Evolutionary conservation across 2,888 invertebrate species (phyloP).

Genomic region (Drosophila kambysellisi): DNA sequence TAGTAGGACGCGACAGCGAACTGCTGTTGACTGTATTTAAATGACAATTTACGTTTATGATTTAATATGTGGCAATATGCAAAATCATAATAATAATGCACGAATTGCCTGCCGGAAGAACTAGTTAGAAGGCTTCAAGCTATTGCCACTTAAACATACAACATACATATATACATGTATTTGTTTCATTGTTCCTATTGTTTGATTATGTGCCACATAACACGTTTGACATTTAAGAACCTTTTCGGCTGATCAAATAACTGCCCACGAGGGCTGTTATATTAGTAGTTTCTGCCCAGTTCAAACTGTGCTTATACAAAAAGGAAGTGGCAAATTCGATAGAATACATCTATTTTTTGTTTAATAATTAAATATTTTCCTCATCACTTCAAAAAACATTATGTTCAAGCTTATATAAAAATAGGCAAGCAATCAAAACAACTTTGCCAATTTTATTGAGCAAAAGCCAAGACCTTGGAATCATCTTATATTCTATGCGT

Average conservation of each 20-base stretch:
- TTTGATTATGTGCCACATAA: constrained; percentile 32
- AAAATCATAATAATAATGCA: constrained; percentile 64
- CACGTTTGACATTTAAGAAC: constrained; percentile 53
- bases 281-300: not conserved
- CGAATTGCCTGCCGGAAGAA: constrained; percentile 67
- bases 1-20: constrained; percentile 32
- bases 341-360: not conserved
- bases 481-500: not conserved
- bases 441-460: not conserved
- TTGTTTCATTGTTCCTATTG: constrained; percentile 14
- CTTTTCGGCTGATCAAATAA: constrained; percentile 25
- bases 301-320: not conserved
- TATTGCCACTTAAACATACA: constrained; percentile 18
- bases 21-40: constrained; percentile 57
- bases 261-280: constrained; percentile 30
- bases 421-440: not conserved
- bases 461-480: not conserved
- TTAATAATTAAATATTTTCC: not conserved
- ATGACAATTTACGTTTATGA: constrained; percentile 72
- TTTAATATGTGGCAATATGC: constrained; percentile 63
- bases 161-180: not conserved
- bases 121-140: constrained; percentile 49
- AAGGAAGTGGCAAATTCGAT: not conserved
- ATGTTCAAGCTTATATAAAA: not conserved
- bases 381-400: not conserved